Evolutionary conservation across 2,888 invertebrate genomes (phyloP), one percentile per base, ranked within the genome.

Genomic region (Craniophora ligustri): DNA sequence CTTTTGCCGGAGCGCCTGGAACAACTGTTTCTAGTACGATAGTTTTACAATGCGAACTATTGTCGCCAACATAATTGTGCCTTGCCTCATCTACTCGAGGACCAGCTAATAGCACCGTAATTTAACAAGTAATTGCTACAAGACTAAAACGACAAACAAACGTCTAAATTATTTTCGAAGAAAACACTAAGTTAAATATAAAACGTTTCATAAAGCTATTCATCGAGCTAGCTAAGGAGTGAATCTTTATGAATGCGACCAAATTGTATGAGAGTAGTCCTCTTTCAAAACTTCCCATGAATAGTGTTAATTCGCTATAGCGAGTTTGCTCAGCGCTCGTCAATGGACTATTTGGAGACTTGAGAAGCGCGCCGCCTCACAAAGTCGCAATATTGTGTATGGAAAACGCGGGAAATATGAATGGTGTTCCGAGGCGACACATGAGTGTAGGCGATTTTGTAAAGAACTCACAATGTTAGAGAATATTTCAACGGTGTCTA

Each of bases 261-360:
- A 93, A 92, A 93, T 93, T 93, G 92, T 93, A 92, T 92, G 92
- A 91, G 90, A 90, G 91, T 88, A 91, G 91, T 92, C 91, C 89
- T 92, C 92, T 92, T 93, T 92, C 86, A 92, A 91, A 91, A 91
- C 85, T 92, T 91, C 87, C 86, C 82, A 84, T 93, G 93, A 93
- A 93, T 93, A 92, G 92, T 92, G 92, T 92, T 92, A 92, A 92
- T 89, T 92, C 92, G 92, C 90, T 92, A 91, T 93, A 91, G 92
- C 91, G 91, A 92, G 91, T 92, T 92, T 88, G 91, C 89, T 85
- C 86, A 83, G 83, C 81, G 87, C 89, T 91, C 87, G 90, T 93
- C 92, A 92, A 92, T 92, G 87, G 90, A 87, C 86, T 91, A 90
- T 92, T 92, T 87, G 91, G 87, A 86, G 89, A 85, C 90, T 91